Percentiles rank a stretch among this genome's conserved stretches.
These are phyloP conservation scores for Periplaneta americana DNA, from an alignment of 1,140 invertebrate genomes.

Conservation along the genomic window DNA sequence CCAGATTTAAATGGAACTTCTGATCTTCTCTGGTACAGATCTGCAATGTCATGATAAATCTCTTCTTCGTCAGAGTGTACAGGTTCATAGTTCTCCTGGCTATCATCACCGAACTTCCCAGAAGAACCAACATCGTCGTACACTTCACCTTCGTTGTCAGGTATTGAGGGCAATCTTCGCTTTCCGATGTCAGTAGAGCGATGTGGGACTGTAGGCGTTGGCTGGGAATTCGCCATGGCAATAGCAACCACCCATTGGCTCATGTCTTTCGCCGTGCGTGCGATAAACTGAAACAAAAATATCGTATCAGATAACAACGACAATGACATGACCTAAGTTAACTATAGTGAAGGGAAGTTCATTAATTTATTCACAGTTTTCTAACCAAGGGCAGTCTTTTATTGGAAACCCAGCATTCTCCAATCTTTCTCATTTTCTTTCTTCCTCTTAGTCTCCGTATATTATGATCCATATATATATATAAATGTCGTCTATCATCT, in stretches of 20 bases:
- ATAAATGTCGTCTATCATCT: no score
- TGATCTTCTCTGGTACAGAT: neutral
- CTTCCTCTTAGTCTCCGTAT: no score
- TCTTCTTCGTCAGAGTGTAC: slow-evolving; percentile 3
- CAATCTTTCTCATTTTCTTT: no score
- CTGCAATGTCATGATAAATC: slow-evolving; percentile 14
- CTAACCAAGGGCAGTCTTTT: no score
- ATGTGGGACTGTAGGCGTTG: neutral
- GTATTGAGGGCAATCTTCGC: slow-evolving; percentile 2
- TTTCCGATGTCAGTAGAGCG: neutral
- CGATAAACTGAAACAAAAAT: slow-evolving; percentile 12
- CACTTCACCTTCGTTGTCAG: neutral
- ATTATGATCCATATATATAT: no score
- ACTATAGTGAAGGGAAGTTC: no score
- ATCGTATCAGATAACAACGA: no score
- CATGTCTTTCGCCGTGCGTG: slow-evolving; percentile 12
- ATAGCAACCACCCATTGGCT: slow-evolving; percentile 8
- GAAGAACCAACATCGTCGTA: slow-evolving; percentile 4
- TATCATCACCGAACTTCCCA: neutral
- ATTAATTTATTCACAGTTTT: no score
- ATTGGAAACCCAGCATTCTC: no score
- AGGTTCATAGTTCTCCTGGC: neutral
- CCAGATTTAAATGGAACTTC: neutral
- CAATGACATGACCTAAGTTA: no score
- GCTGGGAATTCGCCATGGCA: neutral